Base-by-base conservation (phyloP, 2,888 invertebrate genomes). In the Caenorhabditis macrosperma region DNA sequence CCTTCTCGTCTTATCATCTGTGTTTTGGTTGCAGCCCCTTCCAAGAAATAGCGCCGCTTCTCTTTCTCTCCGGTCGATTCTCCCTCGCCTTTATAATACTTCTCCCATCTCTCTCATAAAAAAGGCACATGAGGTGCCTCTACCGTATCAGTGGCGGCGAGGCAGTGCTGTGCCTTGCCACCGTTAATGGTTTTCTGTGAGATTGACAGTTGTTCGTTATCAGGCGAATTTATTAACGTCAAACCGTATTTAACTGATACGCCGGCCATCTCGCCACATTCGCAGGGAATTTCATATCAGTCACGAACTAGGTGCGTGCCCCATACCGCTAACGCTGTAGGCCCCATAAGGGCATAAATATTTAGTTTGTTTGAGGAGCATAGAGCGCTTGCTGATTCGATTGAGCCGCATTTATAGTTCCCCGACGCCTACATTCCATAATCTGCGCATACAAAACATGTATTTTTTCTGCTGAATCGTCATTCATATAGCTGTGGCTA, bases 171-270 rank as follows among this genome's bases (percentile, higher is more conserved):
- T n/a, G n/a, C n/a, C n/a, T n/a, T n/a, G n/a, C n/a, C n/a, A n/a
- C n/a, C n/a, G n/a, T n/a, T n/a, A n/a, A 44, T 44, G 17, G 20
- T 60, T 33, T 60, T 41, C 59, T 3, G 33, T 9, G 44, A 4
- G 38, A 61, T 6, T 61, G 60, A 44, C 52, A 61, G 30, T 60
- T 50, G 63, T 57, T 63, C 72, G 28, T 63, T 72, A 63, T 72
- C 63, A 55, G 17, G 54, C 15, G 46, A 52, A 60, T 55, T 44
- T 30, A 46, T 61, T 22, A 54, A 63, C 72, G 72, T 72, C 72
- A 72, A 72, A 57, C 20, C 46, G 55, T 55, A 48, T 22, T 48
- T 26, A 22, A 20, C 15, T 61, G 41, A 52, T 50, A 60, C 60
- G 41, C 35, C 22, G n/a, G 38, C 52, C 38, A 61, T 38, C 26